A percentile compares a stretch with the other conserved stretches of the same genome.
These are phyloP conservation scores for Dryobotodes eremita DNA, from an alignment of 2,888 invertebrate species.

Conservation along the genomic window DNA sequence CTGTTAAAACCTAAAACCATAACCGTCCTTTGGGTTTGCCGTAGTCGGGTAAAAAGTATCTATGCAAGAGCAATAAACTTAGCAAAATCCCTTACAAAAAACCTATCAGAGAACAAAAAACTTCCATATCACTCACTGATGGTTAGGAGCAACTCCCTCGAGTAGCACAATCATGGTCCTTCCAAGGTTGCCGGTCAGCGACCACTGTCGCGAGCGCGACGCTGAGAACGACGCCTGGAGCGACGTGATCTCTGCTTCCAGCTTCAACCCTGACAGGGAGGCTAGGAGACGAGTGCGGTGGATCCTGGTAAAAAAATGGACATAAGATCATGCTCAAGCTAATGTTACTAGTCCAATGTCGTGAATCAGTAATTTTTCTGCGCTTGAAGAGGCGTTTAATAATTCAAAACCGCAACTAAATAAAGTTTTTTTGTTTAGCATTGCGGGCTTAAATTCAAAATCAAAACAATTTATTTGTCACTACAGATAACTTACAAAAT, in stretches of 20 bases:
- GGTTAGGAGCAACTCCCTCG: slow-evolving; percentile 97
- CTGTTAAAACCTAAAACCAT: no score
- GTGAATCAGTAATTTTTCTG: no score
- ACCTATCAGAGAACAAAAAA: not conserved
- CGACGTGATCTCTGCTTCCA: slow-evolving; percentile 98
- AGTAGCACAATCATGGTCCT: slow-evolving; percentile 97
- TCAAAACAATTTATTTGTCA: no score
- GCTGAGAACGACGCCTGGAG: slow-evolving; percentile 97
- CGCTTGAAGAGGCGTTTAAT: no score
- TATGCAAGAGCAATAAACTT: not conserved
- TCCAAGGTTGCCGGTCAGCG: slow-evolving; percentile 97
- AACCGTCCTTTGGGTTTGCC: no score
- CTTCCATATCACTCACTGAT: slow-evolving; percentile 92
- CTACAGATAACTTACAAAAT: no score
- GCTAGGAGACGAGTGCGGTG: slow-evolving; percentile 96
- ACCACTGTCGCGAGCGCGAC: slow-evolving; percentile 96
- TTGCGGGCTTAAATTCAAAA: no score
- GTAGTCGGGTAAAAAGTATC: no score
- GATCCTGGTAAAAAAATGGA: slow-evolving; percentile 88
- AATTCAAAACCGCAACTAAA: no score
- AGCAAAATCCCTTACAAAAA: not conserved
- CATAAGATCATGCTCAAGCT: no score
- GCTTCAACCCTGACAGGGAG: slow-evolving; percentile 97
- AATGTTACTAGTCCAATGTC: no score
- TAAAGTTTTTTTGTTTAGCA: no score